Conservation (phyloP, 2,888 invertebrate species). For the Augiades crinisus region DNA sequence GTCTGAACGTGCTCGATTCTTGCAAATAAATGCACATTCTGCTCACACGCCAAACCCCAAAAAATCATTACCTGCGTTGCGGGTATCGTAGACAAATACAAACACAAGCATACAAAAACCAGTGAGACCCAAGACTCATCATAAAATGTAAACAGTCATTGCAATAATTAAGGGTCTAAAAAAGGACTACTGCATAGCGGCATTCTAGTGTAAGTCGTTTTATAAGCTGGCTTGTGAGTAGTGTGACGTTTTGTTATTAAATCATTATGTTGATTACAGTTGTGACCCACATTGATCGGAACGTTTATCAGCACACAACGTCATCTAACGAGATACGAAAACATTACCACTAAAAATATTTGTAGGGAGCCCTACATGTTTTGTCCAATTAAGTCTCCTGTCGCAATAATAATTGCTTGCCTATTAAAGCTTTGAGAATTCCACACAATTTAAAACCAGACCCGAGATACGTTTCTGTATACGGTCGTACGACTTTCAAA, state of each 20-base stretch:
- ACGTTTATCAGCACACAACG: background rate
- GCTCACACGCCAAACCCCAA: too few relatives aligned
- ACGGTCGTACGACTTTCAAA: slow-evolving; percentile 36
- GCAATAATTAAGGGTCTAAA: too few relatives aligned
- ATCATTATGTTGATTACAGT: background rate
- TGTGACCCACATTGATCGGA: background rate
- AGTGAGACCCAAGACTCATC: too few relatives aligned
- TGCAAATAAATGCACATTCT: too few relatives aligned
- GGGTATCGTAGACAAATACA: too few relatives aligned
- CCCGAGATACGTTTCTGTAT: slow-evolving; percentile 26
- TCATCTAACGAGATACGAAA: background rate
- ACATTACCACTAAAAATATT: background rate
- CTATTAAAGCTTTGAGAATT: slow-evolving; percentile 12
- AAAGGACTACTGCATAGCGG: too few relatives aligned
- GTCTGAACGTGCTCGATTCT: too few relatives aligned
- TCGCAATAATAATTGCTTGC: slow-evolving; percentile 15
- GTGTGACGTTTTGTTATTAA: slow-evolving; percentile 24
- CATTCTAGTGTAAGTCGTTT: slow-evolving; percentile 27
- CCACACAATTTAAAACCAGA: slow-evolving; percentile 27
- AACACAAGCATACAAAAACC: too few relatives aligned
- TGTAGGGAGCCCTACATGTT: slow-evolving; percentile 1
- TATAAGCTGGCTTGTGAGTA: too few relatives aligned
- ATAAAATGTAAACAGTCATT: too few relatives aligned
- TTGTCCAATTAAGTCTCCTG: slow-evolving; percentile 3
- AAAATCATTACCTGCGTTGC: too few relatives aligned